Base-by-base conservation (phyloP, 2,113 vertebrate genomes). In the Promerops cafer region DNA sequence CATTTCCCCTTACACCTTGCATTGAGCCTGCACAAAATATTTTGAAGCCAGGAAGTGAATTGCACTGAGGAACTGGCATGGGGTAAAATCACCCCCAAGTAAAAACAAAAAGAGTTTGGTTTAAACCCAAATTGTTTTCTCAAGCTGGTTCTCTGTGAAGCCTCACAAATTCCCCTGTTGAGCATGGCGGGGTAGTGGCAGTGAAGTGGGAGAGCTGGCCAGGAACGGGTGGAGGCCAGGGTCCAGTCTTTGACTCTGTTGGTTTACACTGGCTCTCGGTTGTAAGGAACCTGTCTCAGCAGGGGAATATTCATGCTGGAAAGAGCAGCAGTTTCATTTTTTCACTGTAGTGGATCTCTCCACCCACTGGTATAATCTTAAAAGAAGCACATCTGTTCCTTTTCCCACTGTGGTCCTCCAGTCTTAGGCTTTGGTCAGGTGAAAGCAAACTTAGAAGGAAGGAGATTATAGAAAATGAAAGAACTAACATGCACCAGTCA, bases 151-250 rank as follows among this genome's bases (percentile, higher is more conserved):
- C 47, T 68, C 23, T 75, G 20, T 52, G 80, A 21, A 77, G 63
- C n/a, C 37, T 74, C 16, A 18, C 7, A 27, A 16, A n/a, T 44
- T 31, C 28, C 24, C 33, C 13, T 45, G 0, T 7, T 26, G 78
- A 27, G 42, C 15, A 4, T 0, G 0, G 18, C 1, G 0, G 21
- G n/a, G 13, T 4, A 2, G 28, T 6, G 59, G 28, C 80, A 31
- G 27, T n/a, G 57, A 12, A 5, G 9, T 35, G 49, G 40, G 27
- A 76, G 37, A 12, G 26, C 37, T 68, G 52, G 50, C 66, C 61
- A 64, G 93, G 81, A 82, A 26, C 0, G 30, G 72, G 69, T 71
- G 77, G 72, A n/a, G 81, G 44, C 37, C 16, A 1, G 21, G 15
- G 14, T 8, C 31, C 35, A 5, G 50, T 8, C 74, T 75, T 78